Evolutionary conservation across 2,888 invertebrate genomes (phyloP), one percentile per base, ranked within the genome.

Genomic region (Ommatoiulus sabulosus): DNA sequence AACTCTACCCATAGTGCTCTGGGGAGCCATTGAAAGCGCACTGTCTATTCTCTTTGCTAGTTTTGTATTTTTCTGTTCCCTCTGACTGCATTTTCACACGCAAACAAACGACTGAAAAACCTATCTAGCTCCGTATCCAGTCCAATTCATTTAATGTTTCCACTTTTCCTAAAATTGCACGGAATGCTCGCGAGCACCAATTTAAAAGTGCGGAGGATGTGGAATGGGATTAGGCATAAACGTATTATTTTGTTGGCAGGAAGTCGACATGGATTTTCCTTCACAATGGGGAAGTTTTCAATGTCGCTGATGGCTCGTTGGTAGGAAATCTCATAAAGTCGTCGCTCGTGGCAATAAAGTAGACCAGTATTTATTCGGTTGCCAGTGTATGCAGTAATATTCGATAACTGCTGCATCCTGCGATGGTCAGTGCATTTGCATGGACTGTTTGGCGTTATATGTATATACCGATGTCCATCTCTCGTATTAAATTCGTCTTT

Each of bases 81-180:
- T 80, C 80, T 80, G 80, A 80, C 80, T 80, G 80, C 80, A 80
- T 80, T 80, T 80, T 80, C 80, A 80, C 80, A 80, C 80, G 80
- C 80, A 80, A 80, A 80, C 80, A 80, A 80, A 35, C 15, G 72
- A 35, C 80, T 80, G 80, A 35, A 80, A 80, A 80, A 80, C 80
- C 80, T 80, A 80, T 80, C 80, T 80, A 80, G 80, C 80, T 72
- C 72, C 35, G 80, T 80, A 80, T 80, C 80, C 80, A 80, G 80
- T 80, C 80, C 80, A 80, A 80, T 80, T 80, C 80, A 80, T 80
- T 80, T 80, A 80, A 80, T 80, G 80, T 80, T 80, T 80, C 80
- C 80, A 80, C 80, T 80, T 80, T 80, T 80, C 80, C 80, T 80
- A 80, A 80, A 80, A 80, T 80, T 80, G 80, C 80, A 80, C 80